These are phyloP conservation scores for Eumeta japonica DNA, from an alignment of 1,140 invertebrate species.

Conservation along the genomic window DNA sequence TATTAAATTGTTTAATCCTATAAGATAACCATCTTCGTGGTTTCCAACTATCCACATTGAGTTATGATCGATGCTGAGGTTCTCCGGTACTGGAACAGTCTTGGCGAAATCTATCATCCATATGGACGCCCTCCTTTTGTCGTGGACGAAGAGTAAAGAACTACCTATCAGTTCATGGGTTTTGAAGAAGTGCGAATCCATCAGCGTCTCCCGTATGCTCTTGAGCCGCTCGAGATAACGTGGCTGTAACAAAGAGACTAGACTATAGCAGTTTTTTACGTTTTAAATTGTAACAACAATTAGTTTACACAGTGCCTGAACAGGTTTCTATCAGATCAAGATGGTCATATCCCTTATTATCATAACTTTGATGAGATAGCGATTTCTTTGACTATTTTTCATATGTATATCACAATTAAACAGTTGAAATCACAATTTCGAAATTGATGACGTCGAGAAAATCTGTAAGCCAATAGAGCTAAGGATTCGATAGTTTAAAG, in stretches of 20 bases:
- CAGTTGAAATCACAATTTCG: too few species aligned
- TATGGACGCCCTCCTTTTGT: constrained; percentile 79
- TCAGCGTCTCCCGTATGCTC: constrained; percentile 77
- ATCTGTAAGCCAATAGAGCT: too few species aligned
- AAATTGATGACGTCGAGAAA: too few species aligned
- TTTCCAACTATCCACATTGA: constrained; percentile 92
- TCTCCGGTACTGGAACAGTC: constrained; percentile 78
- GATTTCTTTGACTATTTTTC: too few species aligned
- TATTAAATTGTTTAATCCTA: constrained; percentile 92
- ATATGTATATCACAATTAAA: too few species aligned
- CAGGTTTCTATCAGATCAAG: too few species aligned
- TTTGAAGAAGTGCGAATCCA: constrained; percentile 84
- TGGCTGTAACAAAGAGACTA: constrained; percentile 59
- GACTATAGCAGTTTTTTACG: constrained; percentile 5
- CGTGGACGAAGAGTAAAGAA: constrained; percentile 94
- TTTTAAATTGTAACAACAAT: too few species aligned
- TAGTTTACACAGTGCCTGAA: too few species aligned
- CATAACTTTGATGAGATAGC: too few species aligned
- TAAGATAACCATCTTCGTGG: constrained; percentile 96
- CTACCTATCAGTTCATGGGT: constrained; percentile 95
- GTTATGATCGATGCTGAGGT: constrained; percentile 76
- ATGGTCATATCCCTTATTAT: too few species aligned
- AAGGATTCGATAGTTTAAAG: too few species aligned
- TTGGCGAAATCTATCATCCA: constrained; percentile 99
- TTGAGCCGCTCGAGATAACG: constrained; percentile 84